Base-by-base conservation (phyloP, 2,113 vertebrate genomes). In the Thamnophis sirtalis region DNA sequence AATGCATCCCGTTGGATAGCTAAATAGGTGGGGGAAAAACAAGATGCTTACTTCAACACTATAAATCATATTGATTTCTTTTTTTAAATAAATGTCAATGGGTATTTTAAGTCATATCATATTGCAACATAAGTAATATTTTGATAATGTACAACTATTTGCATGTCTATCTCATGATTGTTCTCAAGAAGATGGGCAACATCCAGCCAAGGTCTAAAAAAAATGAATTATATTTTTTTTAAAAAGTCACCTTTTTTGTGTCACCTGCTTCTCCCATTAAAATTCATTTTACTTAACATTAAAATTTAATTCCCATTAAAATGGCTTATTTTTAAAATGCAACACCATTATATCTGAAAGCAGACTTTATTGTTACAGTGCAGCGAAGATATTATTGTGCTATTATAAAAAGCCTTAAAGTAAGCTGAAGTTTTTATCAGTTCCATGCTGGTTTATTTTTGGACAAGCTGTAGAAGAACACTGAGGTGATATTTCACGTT, bases 391-490 rank as follows among this genome's bases (percentile, higher is more conserved):
- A 17, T 26, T 38, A 55, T n/a, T 49, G 11, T 9, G 26, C 55
- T 53, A 50, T 84, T 56, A 28, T 84, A 84, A 89, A 55, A 55
- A 80, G 24, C 33, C 33, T 55, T 49, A 26, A 9, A 50, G 6
- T 3, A 51, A 84, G 87, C 43, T 5, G 33, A 89, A 19, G 60
- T 21, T 91, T 15, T 33, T 80, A n/a, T 88, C 22, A 7, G 51
- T 55, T 88, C 51, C 53, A 7, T 58, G 86, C 19, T 49, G 53
- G 87, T 92, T 92, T 89, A 92, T 92, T 92, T 92, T 89, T 60
- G 87, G 68, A 28, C 22, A 92, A 84, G 91, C 63, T n/a, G 3
- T 58, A 50, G 53, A 33, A 58, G 68, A 92, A 84, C 87, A n/a
- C 87, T 49, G 33, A 50, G 91, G 84, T 85, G 53, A 84, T 54